Conservation (phyloP, 2,113 vertebrate genomes). For the Edolisoma coerulescens region DNA sequence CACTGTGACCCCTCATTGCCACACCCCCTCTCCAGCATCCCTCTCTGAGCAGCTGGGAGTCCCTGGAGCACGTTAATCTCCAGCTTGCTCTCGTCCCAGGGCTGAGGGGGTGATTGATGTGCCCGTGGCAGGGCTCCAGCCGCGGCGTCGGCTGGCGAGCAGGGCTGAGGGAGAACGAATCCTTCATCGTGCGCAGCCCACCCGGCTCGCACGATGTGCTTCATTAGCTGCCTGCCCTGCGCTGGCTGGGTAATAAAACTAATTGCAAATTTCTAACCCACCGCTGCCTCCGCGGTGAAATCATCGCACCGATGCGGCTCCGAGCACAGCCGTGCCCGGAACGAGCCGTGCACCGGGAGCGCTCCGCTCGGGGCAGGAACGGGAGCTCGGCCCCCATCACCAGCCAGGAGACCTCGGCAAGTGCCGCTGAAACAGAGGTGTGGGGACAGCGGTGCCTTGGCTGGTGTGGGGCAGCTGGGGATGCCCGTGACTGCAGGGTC, state of each 20-base stretch:
- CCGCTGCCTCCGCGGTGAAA: not conserved
- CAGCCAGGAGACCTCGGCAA: not conserved
- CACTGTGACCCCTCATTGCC: not conserved
- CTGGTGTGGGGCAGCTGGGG: rapidly evolving
- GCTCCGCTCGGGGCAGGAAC: not conserved
- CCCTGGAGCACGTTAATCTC: not conserved
- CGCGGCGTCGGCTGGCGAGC: not conserved
- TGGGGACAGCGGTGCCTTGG: rapidly evolving
- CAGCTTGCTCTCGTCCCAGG: not conserved
- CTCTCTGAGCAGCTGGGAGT: rapidly evolving
- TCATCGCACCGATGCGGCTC: rapidly evolving
- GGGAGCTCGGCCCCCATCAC: not conserved
- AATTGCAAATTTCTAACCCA: slow-evolving; percentile 36
- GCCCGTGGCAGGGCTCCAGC: not conserved
- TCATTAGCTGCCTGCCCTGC: slow-evolving; percentile 22
- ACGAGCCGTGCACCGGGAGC: not conserved
- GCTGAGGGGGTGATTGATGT: not conserved
- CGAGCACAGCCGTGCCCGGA: not conserved
- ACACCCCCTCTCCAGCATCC: not conserved
- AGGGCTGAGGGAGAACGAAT: not conserved
- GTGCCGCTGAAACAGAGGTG: not conserved
- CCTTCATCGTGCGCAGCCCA: not conserved
- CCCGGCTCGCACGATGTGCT: not conserved
- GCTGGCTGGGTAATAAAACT: slow-evolving; percentile 17
- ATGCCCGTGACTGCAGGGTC: not conserved